These are phyloP conservation scores for Neoascia interrupta DNA, from an alignment of 2,888 invertebrate species.

Conservation along the genomic window DNA sequence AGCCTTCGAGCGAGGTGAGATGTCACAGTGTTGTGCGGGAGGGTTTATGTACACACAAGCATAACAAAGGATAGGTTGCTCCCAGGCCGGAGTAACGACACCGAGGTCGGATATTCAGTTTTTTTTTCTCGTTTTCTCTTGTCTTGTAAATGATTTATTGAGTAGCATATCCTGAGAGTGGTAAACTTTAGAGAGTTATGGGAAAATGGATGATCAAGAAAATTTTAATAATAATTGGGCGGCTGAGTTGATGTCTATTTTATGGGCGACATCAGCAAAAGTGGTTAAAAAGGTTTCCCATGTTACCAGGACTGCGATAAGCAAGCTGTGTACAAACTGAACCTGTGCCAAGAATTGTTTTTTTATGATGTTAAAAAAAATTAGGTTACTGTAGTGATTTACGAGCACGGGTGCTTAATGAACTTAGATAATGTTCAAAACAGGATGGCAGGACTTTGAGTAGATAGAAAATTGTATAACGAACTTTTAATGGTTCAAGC, in stretches of 20 bases:
- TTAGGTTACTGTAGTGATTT: slow-evolving; percentile 36
- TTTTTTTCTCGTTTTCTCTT: slow-evolving; percentile 18
- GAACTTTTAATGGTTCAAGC: slow-evolving; percentile 23
- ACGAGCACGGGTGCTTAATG: slow-evolving; percentile 27
- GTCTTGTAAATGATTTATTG: slow-evolving; percentile 61
- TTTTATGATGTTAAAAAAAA: slow-evolving; percentile 15
- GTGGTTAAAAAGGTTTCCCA: slow-evolving; percentile 41
- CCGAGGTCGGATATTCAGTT: slow-evolving; percentile 24
- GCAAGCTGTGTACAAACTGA: slow-evolving; percentile 1
- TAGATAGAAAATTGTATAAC: slow-evolving; percentile 1
- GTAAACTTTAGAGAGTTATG: slow-evolving; percentile 40
- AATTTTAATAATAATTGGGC: slow-evolving; percentile 56
- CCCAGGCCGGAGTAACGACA: neutral
- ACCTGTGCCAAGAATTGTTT: slow-evolving; percentile 40
- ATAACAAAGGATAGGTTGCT: slow-evolving; percentile 14
- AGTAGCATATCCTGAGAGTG: slow-evolving; percentile 21
- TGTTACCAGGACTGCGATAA: slow-evolving; percentile 6
- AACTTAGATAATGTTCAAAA: slow-evolving; percentile 7
- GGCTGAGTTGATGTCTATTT: slow-evolving; percentile 43
- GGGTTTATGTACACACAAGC: slow-evolving; percentile 31
- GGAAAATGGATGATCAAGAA: slow-evolving; percentile 49
- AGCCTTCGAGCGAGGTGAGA: slow-evolving; percentile 39
- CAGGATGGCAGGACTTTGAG: neutral
- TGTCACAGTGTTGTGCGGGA: slow-evolving; percentile 27
- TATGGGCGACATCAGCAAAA: slow-evolving; percentile 27